Evolutionary conservation across 2,113 vertebrate species (phyloP).

Genomic region (Centropus bengalensis): DNA sequence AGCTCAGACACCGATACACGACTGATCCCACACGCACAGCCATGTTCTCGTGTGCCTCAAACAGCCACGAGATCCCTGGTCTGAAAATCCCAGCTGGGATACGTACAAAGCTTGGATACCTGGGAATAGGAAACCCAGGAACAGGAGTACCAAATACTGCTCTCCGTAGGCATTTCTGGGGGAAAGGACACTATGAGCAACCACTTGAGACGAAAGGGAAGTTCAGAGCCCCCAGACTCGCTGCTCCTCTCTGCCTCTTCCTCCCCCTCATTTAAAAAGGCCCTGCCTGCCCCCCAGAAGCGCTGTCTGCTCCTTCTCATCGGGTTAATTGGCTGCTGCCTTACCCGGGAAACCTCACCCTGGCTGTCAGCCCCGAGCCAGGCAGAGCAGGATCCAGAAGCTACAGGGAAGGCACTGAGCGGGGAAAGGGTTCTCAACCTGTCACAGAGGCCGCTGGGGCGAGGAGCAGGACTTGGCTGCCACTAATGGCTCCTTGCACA

Average conservation of each 20-base stretch:
- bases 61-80: neutral
- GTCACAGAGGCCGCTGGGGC: constrained; percentile 50
- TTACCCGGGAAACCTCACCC: neutral
- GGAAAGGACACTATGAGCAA: neutral
- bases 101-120: fast-evolving
- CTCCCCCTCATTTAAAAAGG: neutral
- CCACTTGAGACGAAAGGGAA: fast-evolving
- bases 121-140: neutral
- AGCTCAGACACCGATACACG: fast-evolving
- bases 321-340: neutral
- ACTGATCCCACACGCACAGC: fast-evolving
- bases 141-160: fast-evolving
- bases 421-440: constrained; percentile 41
- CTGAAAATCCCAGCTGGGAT: neutral
- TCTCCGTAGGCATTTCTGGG: neutral
- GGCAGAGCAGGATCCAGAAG: neutral
- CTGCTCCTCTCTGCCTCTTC: neutral
- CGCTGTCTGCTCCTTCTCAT: neutral
- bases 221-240: neutral
- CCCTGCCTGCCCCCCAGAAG: neutral
- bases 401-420: neutral
- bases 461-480: neutral
- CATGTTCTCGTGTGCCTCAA: fast-evolving
- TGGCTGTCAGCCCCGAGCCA: neutral
- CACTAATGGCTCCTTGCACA: constrained; percentile 29